Conservation (phyloP, 1,140 invertebrate genomes). For the Drosophila ercepeae region DNA sequence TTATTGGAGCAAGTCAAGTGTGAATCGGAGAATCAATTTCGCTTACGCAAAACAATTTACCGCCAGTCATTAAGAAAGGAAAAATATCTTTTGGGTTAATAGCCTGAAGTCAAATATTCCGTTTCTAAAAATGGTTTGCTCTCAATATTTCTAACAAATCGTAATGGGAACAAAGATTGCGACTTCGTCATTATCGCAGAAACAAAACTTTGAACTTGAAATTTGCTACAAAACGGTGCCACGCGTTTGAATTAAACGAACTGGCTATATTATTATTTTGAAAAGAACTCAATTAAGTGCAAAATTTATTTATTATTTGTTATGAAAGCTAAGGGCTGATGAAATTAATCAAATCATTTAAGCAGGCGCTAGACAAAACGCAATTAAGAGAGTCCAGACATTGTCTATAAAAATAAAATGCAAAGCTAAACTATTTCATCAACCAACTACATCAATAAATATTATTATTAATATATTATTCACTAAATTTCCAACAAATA, state of each 20-base stretch:
- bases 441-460: neutral
- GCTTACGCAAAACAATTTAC: constrained; percentile 27
- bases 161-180: constrained; percentile 42
- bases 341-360: constrained; percentile 19
- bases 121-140: constrained; percentile 2
- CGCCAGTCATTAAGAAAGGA: constrained; percentile 28
- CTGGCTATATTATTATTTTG: neutral
- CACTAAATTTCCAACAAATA: constrained; percentile 1
- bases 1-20: constrained; percentile 54
- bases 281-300: neutral
- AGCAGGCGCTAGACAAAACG: constrained; percentile 16
- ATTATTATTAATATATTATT: too few relatives aligned
- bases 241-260: constrained; percentile 44
- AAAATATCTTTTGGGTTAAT: constrained; percentile 45
- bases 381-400: neutral
- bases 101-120: constrained; percentile 6
- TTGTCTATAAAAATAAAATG: constrained; percentile 4
- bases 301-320: neutral
- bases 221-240: constrained; percentile 24
- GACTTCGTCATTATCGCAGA: constrained; percentile 11
- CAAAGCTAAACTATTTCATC: neutral
- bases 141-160: constrained; percentile 4
- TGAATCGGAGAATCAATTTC: constrained; percentile 33
- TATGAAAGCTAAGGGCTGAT: constrained; percentile 28
- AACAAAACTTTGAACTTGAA: constrained; percentile 52